Evolutionary conservation across 1,140 invertebrate genomes (phyloP), one percentile per base, ranked within the genome.

Genomic region (Tetramorium simillimum): DNA sequence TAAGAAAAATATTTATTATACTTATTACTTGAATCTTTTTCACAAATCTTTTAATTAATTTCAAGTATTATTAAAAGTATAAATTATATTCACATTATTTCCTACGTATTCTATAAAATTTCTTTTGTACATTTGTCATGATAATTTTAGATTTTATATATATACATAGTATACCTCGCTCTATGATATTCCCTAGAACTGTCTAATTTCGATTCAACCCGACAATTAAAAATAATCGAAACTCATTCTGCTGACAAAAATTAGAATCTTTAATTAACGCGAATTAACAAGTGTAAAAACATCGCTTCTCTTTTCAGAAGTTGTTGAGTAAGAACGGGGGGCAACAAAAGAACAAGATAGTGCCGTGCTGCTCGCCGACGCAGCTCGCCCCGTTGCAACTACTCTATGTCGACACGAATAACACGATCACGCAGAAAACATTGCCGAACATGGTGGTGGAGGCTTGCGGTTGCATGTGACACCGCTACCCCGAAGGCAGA

Each of bases 391-490:
- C 97, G n/a, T 95, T 98, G 76, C 96, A 97, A 89, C 93, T 98
- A 56, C 95, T 98, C 21, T 97, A 97, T 89, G 96, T 97, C 94
- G 97, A 97, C 89, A 96, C 96, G 10, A 97, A 97, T 91, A 97
- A 97, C 87, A 97, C 97, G 37, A 96, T 97, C 73, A 97, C 97
- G 51, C 96, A 97, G 88, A 97, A 97, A 92, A 97, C 97, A 33
- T 93, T 98, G 69, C 97, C 97, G 0, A 98, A 98, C 90, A 98
- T 98, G 97, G 97, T 98, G 24, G 97, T 98, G 2, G 97, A 98
- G 90, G 96, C 97, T 3, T 98, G 97, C 92, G 97, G 97, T 53
- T 98, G 97, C 93, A 97, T 97, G 97, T 98, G 95, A 96, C 37
- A 43, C 40, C 51, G n/a, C 28, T 40, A 33, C 49, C 21, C 0